phyloP scores from a whole-genome alignment of 2,113 vertebrate genomes.

The Serinus canaria region DNA sequence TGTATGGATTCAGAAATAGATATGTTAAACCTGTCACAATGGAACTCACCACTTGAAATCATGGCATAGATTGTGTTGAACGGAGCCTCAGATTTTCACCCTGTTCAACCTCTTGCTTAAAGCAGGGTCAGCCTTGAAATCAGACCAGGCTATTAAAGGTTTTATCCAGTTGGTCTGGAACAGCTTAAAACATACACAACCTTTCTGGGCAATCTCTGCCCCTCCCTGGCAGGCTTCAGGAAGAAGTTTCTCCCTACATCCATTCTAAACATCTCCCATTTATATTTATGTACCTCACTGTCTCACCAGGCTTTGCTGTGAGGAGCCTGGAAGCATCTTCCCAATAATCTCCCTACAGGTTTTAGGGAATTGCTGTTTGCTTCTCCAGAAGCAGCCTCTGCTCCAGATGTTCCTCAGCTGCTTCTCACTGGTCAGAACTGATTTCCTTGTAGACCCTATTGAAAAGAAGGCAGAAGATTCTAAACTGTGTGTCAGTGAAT shows the following conservation, averaged over 20 bases:
- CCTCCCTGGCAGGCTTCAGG: background rate
- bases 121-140: background rate
- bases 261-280: background rate
- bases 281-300: rapidly evolving
- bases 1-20: background rate
- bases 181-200: background rate
- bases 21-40: background rate
- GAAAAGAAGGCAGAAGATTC: background rate
- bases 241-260: background rate
- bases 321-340: background rate
- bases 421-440: background rate
- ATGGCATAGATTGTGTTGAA: background rate
- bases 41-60: background rate
- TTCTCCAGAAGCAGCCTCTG: background rate
- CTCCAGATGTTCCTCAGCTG: background rate
- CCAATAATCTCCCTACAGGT: background rate
- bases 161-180: background rate
- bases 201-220: background rate
- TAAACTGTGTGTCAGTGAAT: background rate
- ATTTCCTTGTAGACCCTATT: background rate
- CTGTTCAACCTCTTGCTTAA: background rate
- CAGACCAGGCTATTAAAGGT: background rate
- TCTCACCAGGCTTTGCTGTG: background rate
- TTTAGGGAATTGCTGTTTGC: background rate
- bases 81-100: background rate